Base-by-base conservation (phyloP, 2,113 vertebrate genomes). In the Callocephalon fimbriatum region DNA sequence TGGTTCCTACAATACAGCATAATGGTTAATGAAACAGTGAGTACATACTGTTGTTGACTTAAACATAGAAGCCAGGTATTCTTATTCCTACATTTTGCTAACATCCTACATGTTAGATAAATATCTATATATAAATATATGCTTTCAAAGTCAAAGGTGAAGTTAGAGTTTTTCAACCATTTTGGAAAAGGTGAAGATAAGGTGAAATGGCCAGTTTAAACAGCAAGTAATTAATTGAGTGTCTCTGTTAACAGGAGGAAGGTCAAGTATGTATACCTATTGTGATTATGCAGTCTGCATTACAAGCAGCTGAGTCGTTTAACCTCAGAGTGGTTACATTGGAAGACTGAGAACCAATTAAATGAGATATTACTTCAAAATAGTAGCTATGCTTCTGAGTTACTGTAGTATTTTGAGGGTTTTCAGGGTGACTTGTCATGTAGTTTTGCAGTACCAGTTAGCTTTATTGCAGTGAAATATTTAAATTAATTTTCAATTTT, bases 161-260 rank as follows among this genome's bases (percentile, higher is more conserved):
- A 97, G 81, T 74, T 96, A 90, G 95, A 97, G 86, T 85, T 88
- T 97, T 94, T 95, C 88, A 94, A 10, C 84, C 70, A 79, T 97
- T 97, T 92, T 96, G 86, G 87, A 88, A 88, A 93, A 98, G 92
- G 95, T 92, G 87, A 96, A 92, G 83, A 81, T 95, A 94, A 96
- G 97, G 96, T 96, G 91, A 97, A 98, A 96, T 82, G 88, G 77
- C 83, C 26, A 1, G 92, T 96, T 96, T 96, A 96, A 98, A 97
- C 95, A 97, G 86, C 97, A 98, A 97, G 96, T 97, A 98, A 98
- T 98, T 98, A 98, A 98, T 98, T 98, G 96, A 98, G 96, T 97
- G 74, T 97, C 95, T 94, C 93, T 97, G 97, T 98, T 98, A 98
- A 97, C 96, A 98, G 96, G 96, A 97, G 86, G 91, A 89, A 98